Conservation (phyloP, 2,888 invertebrate species). For the Sycophila texana region DNA sequence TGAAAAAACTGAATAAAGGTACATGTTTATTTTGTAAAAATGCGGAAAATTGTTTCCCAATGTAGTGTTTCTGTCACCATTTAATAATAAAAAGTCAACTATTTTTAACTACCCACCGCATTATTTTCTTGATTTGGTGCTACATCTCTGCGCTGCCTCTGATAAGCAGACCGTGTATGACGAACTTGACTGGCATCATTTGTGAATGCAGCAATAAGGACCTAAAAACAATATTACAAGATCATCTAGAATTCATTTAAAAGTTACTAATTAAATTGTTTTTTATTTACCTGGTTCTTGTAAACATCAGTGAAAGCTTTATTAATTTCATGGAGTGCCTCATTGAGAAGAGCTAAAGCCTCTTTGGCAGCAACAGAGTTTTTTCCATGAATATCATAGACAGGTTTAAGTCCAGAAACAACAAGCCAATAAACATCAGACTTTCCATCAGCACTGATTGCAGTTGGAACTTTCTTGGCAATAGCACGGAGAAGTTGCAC, state of each 20-base stretch:
- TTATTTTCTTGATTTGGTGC: slow-evolving; percentile 29
- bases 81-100: neutral
- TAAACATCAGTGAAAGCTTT: slow-evolving; percentile 73
- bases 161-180: slow-evolving; percentile 63
- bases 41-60: too few relatives aligned
- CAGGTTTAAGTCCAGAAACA: slow-evolving; percentile 80
- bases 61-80: neutral
- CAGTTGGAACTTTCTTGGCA: slow-evolving; percentile 77
- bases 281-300: slow-evolving; percentile 68
- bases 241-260: neutral
- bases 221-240: slow-evolving; percentile 66
- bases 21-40: too few relatives aligned
- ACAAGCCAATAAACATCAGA: slow-evolving; percentile 84
- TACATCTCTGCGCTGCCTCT: slow-evolving; percentile 61
- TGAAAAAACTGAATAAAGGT: slow-evolving; percentile 10
- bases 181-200: slow-evolving; percentile 80
- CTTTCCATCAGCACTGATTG: slow-evolving; percentile 77
- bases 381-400: slow-evolving; percentile 82
- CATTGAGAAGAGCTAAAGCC: slow-evolving; percentile 80
- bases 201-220: slow-evolving; percentile 81
- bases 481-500: slow-evolving; percentile 79
- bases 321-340: slow-evolving; percentile 70
- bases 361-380: slow-evolving; percentile 82
- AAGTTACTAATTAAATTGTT: too few relatives aligned
- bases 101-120: slow-evolving; percentile 58